These are phyloP conservation scores for Nesidiocoris tenuis DNA, from an alignment of 2,888 invertebrate genomes.

Conservation along the genomic window DNA sequence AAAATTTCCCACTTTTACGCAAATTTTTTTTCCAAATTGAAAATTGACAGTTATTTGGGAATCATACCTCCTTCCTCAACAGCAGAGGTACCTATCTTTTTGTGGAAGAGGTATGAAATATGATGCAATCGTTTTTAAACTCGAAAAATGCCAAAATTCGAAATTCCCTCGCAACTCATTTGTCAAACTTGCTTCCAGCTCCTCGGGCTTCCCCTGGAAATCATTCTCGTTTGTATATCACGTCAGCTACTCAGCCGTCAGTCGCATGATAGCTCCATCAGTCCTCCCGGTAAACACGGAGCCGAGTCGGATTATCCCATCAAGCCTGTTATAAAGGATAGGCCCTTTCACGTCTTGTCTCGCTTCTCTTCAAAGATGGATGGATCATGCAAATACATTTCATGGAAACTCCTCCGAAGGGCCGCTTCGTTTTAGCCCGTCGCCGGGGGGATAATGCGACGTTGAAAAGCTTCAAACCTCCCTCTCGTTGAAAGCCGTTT, in stretches of 20 bases:
- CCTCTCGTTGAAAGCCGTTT: not conserved
- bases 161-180: too few relatives aligned
- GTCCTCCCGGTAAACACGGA: conserved; percentile 12
- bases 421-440: not conserved
- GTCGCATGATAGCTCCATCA: conserved; percentile 24
- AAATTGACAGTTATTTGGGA: too few relatives aligned
- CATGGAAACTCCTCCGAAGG: not conserved
- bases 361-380: conserved; percentile 27
- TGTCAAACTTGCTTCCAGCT: too few relatives aligned
- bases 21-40: too few relatives aligned
- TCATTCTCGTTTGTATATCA: not conserved
- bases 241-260: not conserved
- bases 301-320: conserved; percentile 16
- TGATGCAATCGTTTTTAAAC: too few relatives aligned
- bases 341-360: not conserved
- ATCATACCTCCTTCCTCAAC: too few relatives aligned
- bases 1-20: too few relatives aligned
- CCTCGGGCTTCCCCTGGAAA: too few relatives aligned
- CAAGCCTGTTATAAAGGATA: conserved; percentile 25
- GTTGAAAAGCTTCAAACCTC: conserved; percentile 1
- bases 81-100: too few relatives aligned
- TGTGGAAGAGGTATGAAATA: too few relatives aligned
- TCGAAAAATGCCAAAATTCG: too few relatives aligned
- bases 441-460: not conserved
- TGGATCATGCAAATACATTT: conserved; percentile 32